Percentiles rank a stretch among this genome's conserved stretches.
These are phyloP conservation scores for Dryomyza anilis DNA, from an alignment of 2,888 invertebrate genomes.

Conservation along the genomic window DNA sequence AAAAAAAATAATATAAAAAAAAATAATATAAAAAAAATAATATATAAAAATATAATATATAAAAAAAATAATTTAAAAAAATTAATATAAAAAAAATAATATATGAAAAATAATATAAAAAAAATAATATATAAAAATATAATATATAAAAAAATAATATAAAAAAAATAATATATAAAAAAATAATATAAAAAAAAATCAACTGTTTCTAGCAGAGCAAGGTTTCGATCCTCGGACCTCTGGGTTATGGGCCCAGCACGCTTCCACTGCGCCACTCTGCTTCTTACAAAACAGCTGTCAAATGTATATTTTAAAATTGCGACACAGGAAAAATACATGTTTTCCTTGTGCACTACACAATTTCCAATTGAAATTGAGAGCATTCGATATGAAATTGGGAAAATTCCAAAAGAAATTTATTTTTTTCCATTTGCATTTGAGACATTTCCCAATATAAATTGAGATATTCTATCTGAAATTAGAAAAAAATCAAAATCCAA, in stretches of 20 bases:
- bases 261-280: conserved; percentile 83
- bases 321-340: no score
- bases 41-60: background rate
- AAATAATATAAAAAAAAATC: background rate
- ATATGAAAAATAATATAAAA: background rate
- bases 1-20: background rate
- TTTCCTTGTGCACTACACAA: no score
- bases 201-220: conserved; percentile 59
- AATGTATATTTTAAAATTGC: no score
- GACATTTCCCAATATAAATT: no score
- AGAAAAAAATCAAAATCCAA: no score
- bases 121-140: no score
- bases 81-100: background rate
- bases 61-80: background rate
- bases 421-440: no score
- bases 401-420: no score
- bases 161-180: background rate
- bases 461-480: no score
- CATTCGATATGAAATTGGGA: no score
- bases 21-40: no score
- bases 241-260: conserved; percentile 80
- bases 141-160: background rate
- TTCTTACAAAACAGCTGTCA: conserved; percentile 40
- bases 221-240: conserved; percentile 64
- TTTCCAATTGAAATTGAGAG: no score